Conservation (phyloP, 2,113 vertebrate species). For the Ancistrus triradiatus region DNA sequence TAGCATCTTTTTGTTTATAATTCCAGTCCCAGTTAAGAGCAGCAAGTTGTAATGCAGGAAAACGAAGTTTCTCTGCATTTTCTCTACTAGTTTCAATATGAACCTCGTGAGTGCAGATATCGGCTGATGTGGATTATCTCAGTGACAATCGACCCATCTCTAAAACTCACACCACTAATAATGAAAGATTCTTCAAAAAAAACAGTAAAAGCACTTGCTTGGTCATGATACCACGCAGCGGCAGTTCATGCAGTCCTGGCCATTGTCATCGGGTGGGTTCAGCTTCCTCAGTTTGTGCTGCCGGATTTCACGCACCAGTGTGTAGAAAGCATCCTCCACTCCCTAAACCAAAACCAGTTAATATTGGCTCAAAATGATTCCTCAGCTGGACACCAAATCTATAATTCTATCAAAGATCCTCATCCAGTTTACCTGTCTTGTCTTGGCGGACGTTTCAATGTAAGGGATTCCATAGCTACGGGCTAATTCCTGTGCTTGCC, state of each 20-base stretch:
- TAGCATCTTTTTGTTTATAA: no score
- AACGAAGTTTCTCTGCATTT: no score
- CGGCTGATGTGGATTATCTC: no score
- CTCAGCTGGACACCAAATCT: neutral
- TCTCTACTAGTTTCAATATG: no score
- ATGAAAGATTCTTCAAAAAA: no score
- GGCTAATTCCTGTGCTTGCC: constrained; percentile 94
- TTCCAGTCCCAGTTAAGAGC: no score
- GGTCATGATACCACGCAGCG: constrained; percentile 94
- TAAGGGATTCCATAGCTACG: constrained; percentile 93
- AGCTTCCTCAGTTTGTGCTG: constrained; percentile 93
- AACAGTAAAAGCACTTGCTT: constrained; percentile 68
- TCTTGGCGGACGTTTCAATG: constrained; percentile 96
- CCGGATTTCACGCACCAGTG: constrained; percentile 92
- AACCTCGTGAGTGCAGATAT: no score
- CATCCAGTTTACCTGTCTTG: constrained; percentile 77
- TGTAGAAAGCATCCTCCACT: constrained; percentile 98
- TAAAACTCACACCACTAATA: no score
- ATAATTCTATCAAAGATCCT: neutral
- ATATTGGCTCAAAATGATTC: no score
- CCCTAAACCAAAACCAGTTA: constrained; percentile 69
- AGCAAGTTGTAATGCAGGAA: no score
- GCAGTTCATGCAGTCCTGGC: constrained; percentile 92
- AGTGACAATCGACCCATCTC: no score
- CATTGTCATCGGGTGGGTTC: constrained; percentile 90